A percentile compares a stretch with the other conserved stretches of the same genome.
Evolutionary conservation across 2,888 invertebrate genomes (phyloP).

Genomic region (Cistogaster globosa): DNA sequence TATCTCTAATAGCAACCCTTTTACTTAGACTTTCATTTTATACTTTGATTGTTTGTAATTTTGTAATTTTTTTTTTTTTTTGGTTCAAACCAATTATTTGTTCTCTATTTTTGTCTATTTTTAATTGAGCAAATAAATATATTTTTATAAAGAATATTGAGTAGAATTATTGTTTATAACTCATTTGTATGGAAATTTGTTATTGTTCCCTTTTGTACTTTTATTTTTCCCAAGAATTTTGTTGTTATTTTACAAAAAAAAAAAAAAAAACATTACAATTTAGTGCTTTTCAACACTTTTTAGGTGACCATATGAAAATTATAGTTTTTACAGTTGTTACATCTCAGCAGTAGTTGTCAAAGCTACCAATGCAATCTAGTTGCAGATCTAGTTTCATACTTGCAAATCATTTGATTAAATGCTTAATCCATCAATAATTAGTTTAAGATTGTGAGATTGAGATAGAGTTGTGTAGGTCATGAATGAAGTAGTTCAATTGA

Average conservation of each 20-base stretch:
- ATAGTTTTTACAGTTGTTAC: no score
- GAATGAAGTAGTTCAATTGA: no score
- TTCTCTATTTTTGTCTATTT: background rate
- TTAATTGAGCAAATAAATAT: background rate
- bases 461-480: no score
- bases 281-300: no score
- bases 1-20: no score
- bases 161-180: slow-evolving; percentile 28
- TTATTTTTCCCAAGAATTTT: background rate
- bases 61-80: background rate
- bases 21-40: background rate
- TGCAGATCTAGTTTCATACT: no score
- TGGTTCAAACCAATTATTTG: background rate
- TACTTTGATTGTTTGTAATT: slow-evolving; percentile 8
- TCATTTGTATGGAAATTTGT: slow-evolving; percentile 47
- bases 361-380: no score
- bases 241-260: background rate
- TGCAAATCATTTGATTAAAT: no score
- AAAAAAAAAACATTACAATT: background rate
- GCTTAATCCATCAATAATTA: no score
- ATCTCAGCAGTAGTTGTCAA: no score
- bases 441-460: no score
- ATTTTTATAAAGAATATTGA: slow-evolving; percentile 7
- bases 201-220: background rate
- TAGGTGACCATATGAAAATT: no score